Conservation (phyloP, 2,888 invertebrate genomes). For the Cloeon dipterum region DNA sequence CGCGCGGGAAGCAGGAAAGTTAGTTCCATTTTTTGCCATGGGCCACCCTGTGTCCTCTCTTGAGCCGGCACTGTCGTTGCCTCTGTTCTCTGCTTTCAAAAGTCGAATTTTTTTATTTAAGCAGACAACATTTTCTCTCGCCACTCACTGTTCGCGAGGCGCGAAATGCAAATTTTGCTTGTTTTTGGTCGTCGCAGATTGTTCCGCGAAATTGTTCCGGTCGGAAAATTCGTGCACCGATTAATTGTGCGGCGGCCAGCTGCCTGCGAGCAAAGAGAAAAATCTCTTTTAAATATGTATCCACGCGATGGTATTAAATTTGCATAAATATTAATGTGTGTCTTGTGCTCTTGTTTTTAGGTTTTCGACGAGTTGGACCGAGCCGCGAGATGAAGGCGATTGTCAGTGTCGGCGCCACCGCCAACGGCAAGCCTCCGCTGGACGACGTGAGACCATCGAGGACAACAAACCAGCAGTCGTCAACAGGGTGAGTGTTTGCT, state of each 20-base stretch:
- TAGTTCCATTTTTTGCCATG: too few species aligned
- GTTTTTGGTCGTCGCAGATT: too few species aligned
- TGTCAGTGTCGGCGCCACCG: slow-evolving; percentile 74
- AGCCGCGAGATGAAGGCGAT: slow-evolving; percentile 54
- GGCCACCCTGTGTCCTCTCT: too few species aligned
- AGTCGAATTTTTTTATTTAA: too few species aligned
- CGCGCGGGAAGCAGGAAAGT: too few species aligned
- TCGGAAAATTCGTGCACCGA: background rate
- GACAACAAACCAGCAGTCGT: slow-evolving; percentile 70
- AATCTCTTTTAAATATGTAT: background rate
- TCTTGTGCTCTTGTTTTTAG: too few species aligned
- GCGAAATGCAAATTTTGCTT: too few species aligned
- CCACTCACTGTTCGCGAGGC: too few species aligned
- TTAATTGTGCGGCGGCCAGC: background rate
- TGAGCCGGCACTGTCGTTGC: too few species aligned
- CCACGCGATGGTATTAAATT: background rate
- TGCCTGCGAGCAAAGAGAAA: background rate
- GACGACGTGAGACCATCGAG: slow-evolving; percentile 86
- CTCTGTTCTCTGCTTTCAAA: too few species aligned
- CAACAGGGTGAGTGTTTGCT: slow-evolving; percentile 39
- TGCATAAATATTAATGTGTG: background rate
- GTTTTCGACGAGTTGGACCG: slow-evolving; percentile 80
- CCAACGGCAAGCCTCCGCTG: slow-evolving; percentile 73
- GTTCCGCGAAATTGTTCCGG: background rate
- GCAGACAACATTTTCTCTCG: too few species aligned